Conservation (phyloP, 1,140 invertebrate genomes). For the Halyomorpha halys region DNA sequence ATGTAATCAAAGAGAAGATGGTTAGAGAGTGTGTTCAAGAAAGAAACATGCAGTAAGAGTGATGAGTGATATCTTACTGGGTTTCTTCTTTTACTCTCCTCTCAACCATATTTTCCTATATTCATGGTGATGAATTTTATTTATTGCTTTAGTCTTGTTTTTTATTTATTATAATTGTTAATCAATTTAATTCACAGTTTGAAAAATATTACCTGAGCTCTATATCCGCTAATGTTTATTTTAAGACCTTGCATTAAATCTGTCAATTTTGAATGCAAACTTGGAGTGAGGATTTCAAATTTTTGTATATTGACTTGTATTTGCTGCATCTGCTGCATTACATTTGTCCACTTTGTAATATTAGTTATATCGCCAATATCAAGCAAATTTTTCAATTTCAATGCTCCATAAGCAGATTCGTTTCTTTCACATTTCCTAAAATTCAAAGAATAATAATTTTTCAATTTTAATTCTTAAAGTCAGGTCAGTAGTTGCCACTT, state of each 20-base stretch:
- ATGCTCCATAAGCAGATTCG: constrained; percentile 55
- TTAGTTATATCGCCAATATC: constrained; percentile 50
- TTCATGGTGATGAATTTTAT: too few species aligned
- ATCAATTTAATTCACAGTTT: too few species aligned
- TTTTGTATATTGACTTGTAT: constrained; percentile 39
- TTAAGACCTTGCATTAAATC: constrained; percentile 50
- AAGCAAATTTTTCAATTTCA: constrained; percentile 51
- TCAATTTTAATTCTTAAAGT: too few species aligned
- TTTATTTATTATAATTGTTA: too few species aligned
- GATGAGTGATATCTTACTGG: too few species aligned
- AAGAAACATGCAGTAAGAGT: too few species aligned
- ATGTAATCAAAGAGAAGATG: too few species aligned
- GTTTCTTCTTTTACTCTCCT: too few species aligned
- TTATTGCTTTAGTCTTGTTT: too few species aligned
- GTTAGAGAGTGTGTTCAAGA: too few species aligned
- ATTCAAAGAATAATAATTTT: neutral
- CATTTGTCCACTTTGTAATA: constrained; percentile 49
- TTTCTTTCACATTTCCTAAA: constrained; percentile 56
- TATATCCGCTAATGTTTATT: constrained; percentile 56
- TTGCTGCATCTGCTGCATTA: constrained; percentile 41
- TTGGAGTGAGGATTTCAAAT: constrained; percentile 44
- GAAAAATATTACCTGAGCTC: constrained; percentile 34
- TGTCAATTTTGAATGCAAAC: constrained; percentile 47
- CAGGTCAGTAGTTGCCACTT: too few species aligned
- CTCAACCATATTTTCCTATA: too few species aligned